Percentiles rank a stretch among this genome's conserved stretches.
phyloP scores from a whole-genome alignment of 1,140 invertebrate species.

The Diorhabda sublineata region DNA sequence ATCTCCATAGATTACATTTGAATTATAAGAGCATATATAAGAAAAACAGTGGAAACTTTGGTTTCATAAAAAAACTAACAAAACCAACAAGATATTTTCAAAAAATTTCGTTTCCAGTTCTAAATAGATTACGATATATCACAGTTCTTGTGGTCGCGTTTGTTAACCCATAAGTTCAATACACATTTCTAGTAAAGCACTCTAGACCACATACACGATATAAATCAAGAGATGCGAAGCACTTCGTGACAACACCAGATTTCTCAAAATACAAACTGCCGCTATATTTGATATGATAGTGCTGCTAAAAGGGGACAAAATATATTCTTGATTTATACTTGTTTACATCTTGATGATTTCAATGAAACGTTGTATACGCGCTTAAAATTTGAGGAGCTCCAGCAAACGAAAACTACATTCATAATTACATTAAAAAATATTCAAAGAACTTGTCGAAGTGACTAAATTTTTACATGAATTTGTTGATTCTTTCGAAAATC shows the following conservation, averaged over 20 bases:
- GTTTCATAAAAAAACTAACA: too few species aligned
- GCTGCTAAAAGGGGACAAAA: constrained; percentile 21
- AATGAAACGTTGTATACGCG: too few species aligned
- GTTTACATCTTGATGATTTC: constrained; percentile 9
- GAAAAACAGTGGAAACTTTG: too few species aligned
- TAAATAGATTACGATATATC: constrained; percentile 6
- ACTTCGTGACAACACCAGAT: constrained; percentile 32
- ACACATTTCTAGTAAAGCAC: constrained; percentile 28
- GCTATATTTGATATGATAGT: constrained; percentile 31
- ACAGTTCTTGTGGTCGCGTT: constrained; percentile 4
- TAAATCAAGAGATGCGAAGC: constrained; percentile 29
- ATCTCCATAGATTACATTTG: too few species aligned
- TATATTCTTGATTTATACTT: constrained; percentile 22
- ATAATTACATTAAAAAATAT: too few species aligned
- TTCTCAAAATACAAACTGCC: constrained; percentile 30
- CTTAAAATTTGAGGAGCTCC: too few species aligned
- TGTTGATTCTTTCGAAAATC: too few species aligned
- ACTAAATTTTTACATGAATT: too few species aligned
- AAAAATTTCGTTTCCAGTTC: background rate
- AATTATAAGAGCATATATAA: too few species aligned
- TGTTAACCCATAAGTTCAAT: constrained; percentile 10
- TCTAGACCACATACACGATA: constrained; percentile 28
- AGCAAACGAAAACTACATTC: too few species aligned
- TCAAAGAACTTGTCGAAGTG: too few species aligned
- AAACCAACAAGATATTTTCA: too few species aligned